A percentile compares a stretch with the other conserved stretches of the same genome.
These are phyloP conservation scores for Pygoscelis adeliae DNA, from an alignment of 2,113 vertebrate genomes.

Conservation along the genomic window DNA sequence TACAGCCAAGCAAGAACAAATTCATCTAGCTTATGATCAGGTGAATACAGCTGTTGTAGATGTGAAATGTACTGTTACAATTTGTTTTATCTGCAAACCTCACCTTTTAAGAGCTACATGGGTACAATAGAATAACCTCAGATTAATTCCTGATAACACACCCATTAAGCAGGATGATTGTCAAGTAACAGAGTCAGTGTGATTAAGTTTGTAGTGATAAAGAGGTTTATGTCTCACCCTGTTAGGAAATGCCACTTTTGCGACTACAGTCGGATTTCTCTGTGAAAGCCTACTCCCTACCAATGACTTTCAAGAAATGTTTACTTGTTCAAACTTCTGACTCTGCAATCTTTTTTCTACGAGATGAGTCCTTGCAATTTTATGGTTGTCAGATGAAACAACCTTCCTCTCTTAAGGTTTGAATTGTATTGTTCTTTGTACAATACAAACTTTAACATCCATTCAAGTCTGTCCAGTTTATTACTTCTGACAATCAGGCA, in stretches of 20 bases:
- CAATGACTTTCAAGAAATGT: not conserved
- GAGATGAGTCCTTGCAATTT: not conserved
- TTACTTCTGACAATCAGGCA: not conserved
- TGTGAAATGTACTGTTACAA: not conserved
- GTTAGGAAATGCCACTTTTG: not conserved
- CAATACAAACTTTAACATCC: not conserved
- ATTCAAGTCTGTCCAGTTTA: not conserved
- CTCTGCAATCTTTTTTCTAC: not conserved
- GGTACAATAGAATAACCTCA: not conserved
- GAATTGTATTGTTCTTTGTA: not conserved
- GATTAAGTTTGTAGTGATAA: not conserved
- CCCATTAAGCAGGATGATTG: not conserved
- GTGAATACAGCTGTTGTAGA: constrained; percentile 44
- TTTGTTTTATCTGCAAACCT: constrained; percentile 6
- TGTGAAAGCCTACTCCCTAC: not conserved
- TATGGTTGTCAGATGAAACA: not conserved
- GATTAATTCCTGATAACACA: not conserved
- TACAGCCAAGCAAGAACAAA: constrained; percentile 65
- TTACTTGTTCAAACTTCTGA: not conserved
- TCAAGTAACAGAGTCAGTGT: not conserved
- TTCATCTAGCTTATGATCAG: constrained; percentile 53
- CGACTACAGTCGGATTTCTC: not conserved
- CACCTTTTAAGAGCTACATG: not conserved
- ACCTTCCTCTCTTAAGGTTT: not conserved
- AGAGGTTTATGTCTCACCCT: not conserved